Base-by-base conservation (phyloP, 2,113 vertebrate genomes). In the Caranx melampygus region DNA sequence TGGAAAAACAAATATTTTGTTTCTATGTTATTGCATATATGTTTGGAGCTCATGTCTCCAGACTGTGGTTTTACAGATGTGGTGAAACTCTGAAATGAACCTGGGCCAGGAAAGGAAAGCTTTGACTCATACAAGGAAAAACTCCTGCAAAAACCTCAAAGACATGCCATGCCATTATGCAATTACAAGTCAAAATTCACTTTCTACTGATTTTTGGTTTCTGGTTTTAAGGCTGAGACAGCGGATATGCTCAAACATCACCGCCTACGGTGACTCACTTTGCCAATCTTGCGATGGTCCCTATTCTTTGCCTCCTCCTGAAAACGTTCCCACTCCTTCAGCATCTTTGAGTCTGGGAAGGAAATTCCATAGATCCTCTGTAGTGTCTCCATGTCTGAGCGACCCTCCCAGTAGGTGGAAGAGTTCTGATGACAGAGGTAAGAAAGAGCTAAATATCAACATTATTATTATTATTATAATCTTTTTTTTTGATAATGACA, bases 301-400 rank as follows among this genome's bases (percentile, higher is more conserved):
- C 98, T 90, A 86, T 92, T 98, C 90, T 96, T 98, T 74, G 98
- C 98, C 79, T 99, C 98, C 75, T 99, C 98, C 89, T 99, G 98
- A 86, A 99, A 97, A n/a, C 95, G 97, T 62, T 99, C 98, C 98
- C 98, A 99, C 68, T 99, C 97, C 89, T 99, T 99, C 82, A 99
- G 85, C 97, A 99, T 96, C 92, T 99, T 99, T 26, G 95, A 85
- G 91, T 99, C 98, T 5, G 98, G 98, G 88, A 99, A 99, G 21
- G 98, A 99, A 92, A 99, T 99, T 63, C 98, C 98, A 0, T 99
- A 99, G 88, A 99, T 94, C 72, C 98, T 95, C 93, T 99, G 97
- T 0, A 99, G 95, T 2, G 96, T 97, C 87, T 99, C 98, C 98
- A 99, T 99, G 89, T 99, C 96, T 0, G 97, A 94, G 73, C 96